Evolutionary conservation across 2,113 vertebrate species (phyloP).

Genomic region (Notothenia rossii): DNA sequence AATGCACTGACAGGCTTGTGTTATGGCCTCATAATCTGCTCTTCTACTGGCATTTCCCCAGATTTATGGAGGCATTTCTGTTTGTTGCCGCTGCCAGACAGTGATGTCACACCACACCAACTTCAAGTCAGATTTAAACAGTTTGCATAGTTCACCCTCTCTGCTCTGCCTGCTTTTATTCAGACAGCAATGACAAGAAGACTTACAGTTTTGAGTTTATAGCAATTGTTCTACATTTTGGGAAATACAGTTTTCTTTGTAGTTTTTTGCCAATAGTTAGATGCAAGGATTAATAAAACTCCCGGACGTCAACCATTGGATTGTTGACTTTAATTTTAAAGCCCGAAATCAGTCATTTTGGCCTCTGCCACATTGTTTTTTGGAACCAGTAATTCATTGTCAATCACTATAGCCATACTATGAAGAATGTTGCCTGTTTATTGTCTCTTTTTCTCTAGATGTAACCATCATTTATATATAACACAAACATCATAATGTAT

Average conservation of each 20-base stretch:
- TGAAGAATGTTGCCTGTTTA: too few species aligned
- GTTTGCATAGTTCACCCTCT: conserved; percentile 40
- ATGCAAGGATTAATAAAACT: neutral
- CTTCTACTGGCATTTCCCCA: conserved; percentile 67
- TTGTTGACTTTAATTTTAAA: too few species aligned
- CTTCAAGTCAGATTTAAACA: conserved; percentile 51
- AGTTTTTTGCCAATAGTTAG: neutral
- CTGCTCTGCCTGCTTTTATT: conserved; percentile 35
- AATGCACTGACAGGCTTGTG: conserved; percentile 77
- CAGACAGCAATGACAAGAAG: conserved; percentile 16
- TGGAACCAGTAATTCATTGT: too few species aligned
- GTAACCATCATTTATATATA: too few species aligned
- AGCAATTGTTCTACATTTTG: neutral
- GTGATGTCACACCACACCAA: conserved; percentile 66
- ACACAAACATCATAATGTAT: too few species aligned
- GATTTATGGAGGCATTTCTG: conserved; percentile 67
- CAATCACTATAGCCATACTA: too few species aligned
- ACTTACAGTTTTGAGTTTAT: conserved; percentile 18
- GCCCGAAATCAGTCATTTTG: too few species aligned
- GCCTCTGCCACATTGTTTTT: too few species aligned
- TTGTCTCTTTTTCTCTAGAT: too few species aligned
- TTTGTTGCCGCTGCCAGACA: conserved; percentile 55
- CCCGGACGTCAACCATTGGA: too few species aligned
- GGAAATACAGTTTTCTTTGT: conserved; percentile 10
- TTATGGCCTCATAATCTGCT: conserved; percentile 70